Conservation (phyloP, 2,797 vertebrate genomes). For the Sebastes umbrosus region DNA sequence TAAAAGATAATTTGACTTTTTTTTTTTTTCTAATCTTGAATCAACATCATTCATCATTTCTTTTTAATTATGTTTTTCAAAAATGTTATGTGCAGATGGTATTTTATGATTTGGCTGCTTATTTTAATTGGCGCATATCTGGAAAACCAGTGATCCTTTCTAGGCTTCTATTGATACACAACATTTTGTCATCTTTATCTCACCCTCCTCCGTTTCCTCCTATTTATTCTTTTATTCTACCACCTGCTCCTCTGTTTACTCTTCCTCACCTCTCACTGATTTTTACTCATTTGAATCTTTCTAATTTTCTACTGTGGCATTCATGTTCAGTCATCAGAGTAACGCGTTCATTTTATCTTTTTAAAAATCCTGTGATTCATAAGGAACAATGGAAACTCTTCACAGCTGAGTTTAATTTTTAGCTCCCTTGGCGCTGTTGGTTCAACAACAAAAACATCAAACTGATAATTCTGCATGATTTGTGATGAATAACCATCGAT, state of each 20-base stretch:
- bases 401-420: background rate
- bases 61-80: background rate
- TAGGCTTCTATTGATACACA: background rate
- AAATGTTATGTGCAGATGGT: background rate
- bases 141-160: background rate
- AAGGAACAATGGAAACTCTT: background rate
- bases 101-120: background rate
- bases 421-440: background rate
- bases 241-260: constrained; percentile 30
- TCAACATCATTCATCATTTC: background rate
- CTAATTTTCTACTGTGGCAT: background rate
- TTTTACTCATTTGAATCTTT: background rate
- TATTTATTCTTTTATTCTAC: background rate
- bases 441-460: background rate
- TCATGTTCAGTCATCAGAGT: background rate
- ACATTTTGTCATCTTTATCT: background rate
- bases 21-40: background rate
- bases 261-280: background rate
- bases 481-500: background rate
- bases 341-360: background rate
- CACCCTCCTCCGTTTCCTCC: background rate
- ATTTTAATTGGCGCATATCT: background rate
- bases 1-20: background rate
- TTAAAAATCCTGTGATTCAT: too few relatives aligned
- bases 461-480: background rate